These are phyloP conservation scores for Pedicia rivosa DNA, from an alignment of 2,888 invertebrate species.

Conservation along the genomic window DNA sequence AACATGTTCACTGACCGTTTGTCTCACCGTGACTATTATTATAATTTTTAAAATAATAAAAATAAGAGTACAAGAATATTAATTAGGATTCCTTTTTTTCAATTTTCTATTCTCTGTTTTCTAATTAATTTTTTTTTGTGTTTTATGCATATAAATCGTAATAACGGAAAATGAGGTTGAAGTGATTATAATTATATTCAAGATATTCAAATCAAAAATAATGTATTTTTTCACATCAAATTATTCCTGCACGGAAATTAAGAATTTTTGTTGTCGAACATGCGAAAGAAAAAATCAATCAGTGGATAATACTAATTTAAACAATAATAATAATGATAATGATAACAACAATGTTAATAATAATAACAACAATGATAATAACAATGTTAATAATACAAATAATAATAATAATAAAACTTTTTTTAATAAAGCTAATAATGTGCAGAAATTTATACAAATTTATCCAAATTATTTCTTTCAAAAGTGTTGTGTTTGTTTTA, in stretches of 20 bases:
- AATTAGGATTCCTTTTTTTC: too few species aligned
- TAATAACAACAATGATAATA: slow-evolving; percentile 2
- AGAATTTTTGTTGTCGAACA: not conserved
- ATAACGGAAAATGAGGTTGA: too few species aligned
- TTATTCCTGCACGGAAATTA: not conserved
- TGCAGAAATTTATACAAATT: not conserved
- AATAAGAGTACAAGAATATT: too few species aligned
- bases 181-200: too few species aligned
- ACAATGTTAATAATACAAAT: not conserved
- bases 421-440: too few species aligned
- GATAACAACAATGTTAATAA: not conserved
- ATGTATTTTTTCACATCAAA: not conserved
- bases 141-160: too few species aligned
- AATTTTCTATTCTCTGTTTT: too few species aligned
- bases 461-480: too few species aligned
- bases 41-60: too few species aligned
- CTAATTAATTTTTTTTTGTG: too few species aligned
- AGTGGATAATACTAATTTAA: not conserved
- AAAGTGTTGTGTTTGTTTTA: too few species aligned
- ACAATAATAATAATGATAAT: not conserved
- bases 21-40: too few species aligned
- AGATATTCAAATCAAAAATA: not conserved
- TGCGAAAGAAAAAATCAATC: not conserved
- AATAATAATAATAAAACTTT: slow-evolving; percentile 1
- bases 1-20: slow-evolving; percentile 1